Evolutionary conservation across 2,888 invertebrate genomes (phyloP), one percentile per base, ranked within the genome.

Genomic region (Diachrysia chrysitis): DNA sequence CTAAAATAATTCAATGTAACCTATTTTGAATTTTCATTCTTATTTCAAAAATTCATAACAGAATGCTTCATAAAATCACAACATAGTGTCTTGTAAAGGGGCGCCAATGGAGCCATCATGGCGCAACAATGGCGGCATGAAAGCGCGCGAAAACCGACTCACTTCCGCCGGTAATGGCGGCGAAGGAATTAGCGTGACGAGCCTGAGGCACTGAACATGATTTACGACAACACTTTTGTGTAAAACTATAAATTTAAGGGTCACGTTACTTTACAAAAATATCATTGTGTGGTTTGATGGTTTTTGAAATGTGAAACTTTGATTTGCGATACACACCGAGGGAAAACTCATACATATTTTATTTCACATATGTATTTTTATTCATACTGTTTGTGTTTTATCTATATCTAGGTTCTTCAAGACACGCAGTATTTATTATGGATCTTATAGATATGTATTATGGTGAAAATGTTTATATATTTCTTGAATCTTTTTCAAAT

Each of bases 111-210:
- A 83, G 79, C 73, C 66, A 73, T 83, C 78, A 79, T 74, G 73
- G 77, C 72, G 70, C 56, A 58, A 73, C 75, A 78, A 80, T 83
- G 81, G 84, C 83, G 84, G 79, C 74, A 73, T 85, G 85, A 89
- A 92, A 90, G 89, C 91, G 88, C 90, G 93, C 90, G 89, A 90
- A 90, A 91, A 90, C 82, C 81, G 82, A 76, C 81, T 92, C 92
- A 93, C 89, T 93, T 94, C 94, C 94, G 91, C 89, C 94, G 93
- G 93, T 94, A 93, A 94, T 93, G 92, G 92, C 84, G 85, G 79
- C 92, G 90, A 90, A 84, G 84, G 77, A 83, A 89, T 89, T 85
- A 81, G 79, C 83, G 83, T 83, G 80, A 81, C 81, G 80, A 79
- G 71, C 80, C 73, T 71, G 64, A 64, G 55, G 73, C 80, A 71